These are phyloP conservation scores for Abrostola triplasia DNA, from an alignment of 2,888 invertebrate genomes.

Conservation along the genomic window DNA sequence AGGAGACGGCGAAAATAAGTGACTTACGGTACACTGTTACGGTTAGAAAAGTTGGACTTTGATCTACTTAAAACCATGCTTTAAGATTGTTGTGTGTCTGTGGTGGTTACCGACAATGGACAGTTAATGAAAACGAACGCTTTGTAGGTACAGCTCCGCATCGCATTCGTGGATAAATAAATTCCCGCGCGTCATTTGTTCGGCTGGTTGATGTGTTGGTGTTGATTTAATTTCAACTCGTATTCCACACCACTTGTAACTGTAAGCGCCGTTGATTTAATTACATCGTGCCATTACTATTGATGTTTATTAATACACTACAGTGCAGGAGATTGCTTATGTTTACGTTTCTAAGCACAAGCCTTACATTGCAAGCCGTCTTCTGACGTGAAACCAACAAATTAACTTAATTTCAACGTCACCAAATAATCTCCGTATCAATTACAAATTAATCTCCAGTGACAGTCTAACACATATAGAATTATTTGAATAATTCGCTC, in stretches of 20 bases:
- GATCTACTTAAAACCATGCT: conserved; percentile 56
- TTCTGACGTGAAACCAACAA: conserved; percentile 16
- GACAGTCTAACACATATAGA: conserved; percentile 47
- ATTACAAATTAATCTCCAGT: conserved; percentile 59
- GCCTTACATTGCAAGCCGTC: background rate
- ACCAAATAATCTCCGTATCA: conserved; percentile 58
- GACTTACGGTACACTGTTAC: conserved; percentile 32
- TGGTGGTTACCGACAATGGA: conserved; percentile 46
- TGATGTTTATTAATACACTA: too few relatives aligned
- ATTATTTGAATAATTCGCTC: conserved; percentile 68
- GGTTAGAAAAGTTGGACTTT: conserved; percentile 53
- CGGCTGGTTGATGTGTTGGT: conserved; percentile 23
- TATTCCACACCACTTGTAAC: background rate
- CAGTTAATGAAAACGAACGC: conserved; percentile 55
- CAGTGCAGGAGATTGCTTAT: too few relatives aligned
- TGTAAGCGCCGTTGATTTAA: background rate
- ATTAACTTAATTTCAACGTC: conserved; percentile 25
- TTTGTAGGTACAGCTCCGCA: conserved; percentile 12
- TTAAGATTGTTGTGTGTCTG: conserved; percentile 19
- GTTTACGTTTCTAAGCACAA: background rate
- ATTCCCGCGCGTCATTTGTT: conserved; percentile 21
- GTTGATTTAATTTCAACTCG: conserved; percentile 11
- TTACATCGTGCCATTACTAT: background rate
- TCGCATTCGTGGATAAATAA: conserved; percentile 27
- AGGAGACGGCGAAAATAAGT: conserved; percentile 55